Percentiles rank a stretch among this genome's conserved stretches.
These are phyloP conservation scores for Leptinotarsa texana DNA, from an alignment of 1,140 invertebrate species.

Conservation along the genomic window DNA sequence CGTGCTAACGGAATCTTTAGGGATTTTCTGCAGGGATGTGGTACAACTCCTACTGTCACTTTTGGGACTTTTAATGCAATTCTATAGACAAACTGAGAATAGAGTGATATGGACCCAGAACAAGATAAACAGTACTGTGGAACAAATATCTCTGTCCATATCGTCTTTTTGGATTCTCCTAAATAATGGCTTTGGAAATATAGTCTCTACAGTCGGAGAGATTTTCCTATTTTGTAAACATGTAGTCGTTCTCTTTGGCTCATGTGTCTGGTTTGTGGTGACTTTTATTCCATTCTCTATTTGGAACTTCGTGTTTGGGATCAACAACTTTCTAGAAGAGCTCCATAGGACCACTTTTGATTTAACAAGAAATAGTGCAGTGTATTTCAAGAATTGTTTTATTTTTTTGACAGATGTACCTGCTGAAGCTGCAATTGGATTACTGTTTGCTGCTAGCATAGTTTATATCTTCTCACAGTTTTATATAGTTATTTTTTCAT, in stretches of 20 bases:
- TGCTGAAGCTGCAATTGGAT: slow-evolving; percentile 37
- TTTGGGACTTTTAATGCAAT: not conserved
- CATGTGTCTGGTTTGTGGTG: slow-evolving; percentile 42
- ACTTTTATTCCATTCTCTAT: slow-evolving; percentile 34
- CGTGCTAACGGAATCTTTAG: slow-evolving; percentile 36
- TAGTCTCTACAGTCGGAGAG: slow-evolving; percentile 12
- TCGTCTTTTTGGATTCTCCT: slow-evolving; percentile 1
- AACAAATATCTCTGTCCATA: not conserved
- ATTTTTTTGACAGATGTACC: slow-evolving; percentile 41
- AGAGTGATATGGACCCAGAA: not conserved
- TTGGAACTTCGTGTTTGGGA: slow-evolving; percentile 15
- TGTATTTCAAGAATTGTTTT: slow-evolving; percentile 22
- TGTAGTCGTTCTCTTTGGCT: slow-evolving; percentile 36
- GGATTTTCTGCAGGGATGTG: slow-evolving; percentile 28
- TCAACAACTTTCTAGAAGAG: slow-evolving; percentile 19
- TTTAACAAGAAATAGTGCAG: slow-evolving; percentile 12
- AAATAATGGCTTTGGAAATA: not conserved
- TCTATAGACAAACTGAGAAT: slow-evolving; percentile 9
- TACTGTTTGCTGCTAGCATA: slow-evolving; percentile 32
- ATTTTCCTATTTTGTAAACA: slow-evolving; percentile 32
- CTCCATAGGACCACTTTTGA: slow-evolving; percentile 21
- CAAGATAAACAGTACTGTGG: slow-evolving; percentile 8
- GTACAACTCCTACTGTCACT: too few species aligned
- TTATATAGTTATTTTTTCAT: slow-evolving; percentile 30
- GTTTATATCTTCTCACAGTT: slow-evolving; percentile 39